Conservation (phyloP, 1,140 invertebrate species). For the Physella acuta region DNA sequence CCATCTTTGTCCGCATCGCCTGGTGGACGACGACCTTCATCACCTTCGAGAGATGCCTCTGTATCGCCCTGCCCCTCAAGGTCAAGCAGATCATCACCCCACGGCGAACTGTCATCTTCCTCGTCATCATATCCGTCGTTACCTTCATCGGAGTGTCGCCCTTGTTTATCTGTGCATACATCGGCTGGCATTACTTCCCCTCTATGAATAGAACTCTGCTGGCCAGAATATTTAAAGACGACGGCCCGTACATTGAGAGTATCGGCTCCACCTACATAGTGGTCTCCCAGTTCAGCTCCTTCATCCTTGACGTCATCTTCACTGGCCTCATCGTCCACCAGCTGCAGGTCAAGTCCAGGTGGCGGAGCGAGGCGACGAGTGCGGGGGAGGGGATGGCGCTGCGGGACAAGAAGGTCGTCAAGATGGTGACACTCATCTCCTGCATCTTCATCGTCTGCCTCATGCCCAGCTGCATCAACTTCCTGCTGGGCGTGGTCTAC, state of each 20-base stretch:
- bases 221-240: not conserved
- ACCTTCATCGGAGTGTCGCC: not conserved
- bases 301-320: not conserved
- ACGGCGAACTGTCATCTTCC: not conserved
- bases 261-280: not conserved
- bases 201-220: not conserved
- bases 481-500: not conserved
- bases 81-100: not conserved
- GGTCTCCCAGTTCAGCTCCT: not conserved
- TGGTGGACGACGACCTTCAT: constrained; percentile 7
- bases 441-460: constrained; percentile 3
- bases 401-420: constrained; percentile 4
- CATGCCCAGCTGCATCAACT: not conserved
- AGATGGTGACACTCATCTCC: not conserved
- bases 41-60: constrained; percentile 11
- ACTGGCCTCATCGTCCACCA: not conserved
- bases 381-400: not conserved
- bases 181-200: not conserved
- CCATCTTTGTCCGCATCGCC: constrained; percentile 5
- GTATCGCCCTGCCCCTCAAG: not conserved
- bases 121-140: not conserved
- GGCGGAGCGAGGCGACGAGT: not conserved
- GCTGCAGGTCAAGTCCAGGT: not conserved
- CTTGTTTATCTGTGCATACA: not conserved
- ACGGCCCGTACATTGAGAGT: not conserved